Conservation (phyloP, 2,888 invertebrate genomes). For the Volucella inflata region DNA sequence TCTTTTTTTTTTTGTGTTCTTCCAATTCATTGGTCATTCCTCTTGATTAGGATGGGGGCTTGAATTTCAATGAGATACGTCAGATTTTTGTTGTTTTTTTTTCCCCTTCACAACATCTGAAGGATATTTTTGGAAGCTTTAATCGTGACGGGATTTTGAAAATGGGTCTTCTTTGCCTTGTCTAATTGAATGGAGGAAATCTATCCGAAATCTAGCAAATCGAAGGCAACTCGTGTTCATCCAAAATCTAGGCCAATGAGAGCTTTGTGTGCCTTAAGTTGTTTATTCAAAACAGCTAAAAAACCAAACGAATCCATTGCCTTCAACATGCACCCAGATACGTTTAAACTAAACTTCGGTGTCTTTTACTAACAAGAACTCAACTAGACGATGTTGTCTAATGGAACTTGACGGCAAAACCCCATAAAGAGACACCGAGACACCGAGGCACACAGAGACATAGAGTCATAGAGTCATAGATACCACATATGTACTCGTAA, state of each 20-base stretch:
- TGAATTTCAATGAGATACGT: constrained; percentile 27
- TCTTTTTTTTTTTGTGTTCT: constrained; percentile 25
- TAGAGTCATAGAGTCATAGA: no score
- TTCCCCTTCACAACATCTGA: no score
- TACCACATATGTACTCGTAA: no score
- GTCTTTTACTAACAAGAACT: constrained; percentile 55
- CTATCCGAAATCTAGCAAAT: constrained; percentile 34
- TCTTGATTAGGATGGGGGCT: constrained; percentile 29
- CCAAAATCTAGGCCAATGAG: background rate
- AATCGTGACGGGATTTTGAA: constrained; percentile 11
- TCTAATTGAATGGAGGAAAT: constrained; percentile 44
- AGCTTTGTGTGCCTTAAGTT: no score
- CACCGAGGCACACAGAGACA: no score
- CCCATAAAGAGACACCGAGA: no score
- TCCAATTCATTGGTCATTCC: constrained; percentile 64
- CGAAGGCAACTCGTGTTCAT: constrained; percentile 48
- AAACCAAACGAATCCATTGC: no score
- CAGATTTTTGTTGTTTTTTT: constrained; percentile 18
- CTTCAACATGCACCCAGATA: no score
- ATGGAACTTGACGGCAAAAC: constrained; percentile 13
- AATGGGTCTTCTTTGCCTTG: background rate
- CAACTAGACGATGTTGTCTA: constrained; percentile 16
- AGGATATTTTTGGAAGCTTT: constrained; percentile 19
- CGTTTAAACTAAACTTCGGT: constrained; percentile 38
- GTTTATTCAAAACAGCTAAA: constrained; percentile 29